Evolutionary conservation across 2,113 vertebrate genomes (phyloP).

Genomic region (Tachysurus vachellii): DNA sequence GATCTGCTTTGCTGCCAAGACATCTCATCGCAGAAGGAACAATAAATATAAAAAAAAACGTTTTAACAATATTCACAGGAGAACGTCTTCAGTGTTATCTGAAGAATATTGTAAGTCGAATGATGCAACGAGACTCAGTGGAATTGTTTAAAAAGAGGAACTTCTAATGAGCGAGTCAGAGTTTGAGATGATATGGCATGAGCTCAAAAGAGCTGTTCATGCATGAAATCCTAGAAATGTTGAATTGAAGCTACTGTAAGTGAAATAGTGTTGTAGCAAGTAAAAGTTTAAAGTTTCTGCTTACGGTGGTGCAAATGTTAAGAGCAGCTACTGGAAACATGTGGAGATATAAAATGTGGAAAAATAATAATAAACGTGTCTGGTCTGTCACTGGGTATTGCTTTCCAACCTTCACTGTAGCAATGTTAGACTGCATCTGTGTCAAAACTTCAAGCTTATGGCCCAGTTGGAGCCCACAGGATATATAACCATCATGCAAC

Average conservation of each 20-base stretch:
- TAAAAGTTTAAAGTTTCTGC: neutral
- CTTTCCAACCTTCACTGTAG: conserved; percentile 9
- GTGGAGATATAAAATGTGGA: no score
- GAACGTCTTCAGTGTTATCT: neutral
- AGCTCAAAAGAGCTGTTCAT: neutral
- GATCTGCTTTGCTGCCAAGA: neutral
- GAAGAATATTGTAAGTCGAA: neutral
- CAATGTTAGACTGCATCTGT: neutral
- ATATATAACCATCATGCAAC: neutral
- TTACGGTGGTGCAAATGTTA: neutral
- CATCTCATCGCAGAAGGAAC: neutral
- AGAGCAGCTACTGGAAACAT: neutral
- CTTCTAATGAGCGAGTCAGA: neutral
- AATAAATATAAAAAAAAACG: neutral
- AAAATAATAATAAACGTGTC: neutral
- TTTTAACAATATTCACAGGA: neutral
- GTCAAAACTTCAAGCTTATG: neutral
- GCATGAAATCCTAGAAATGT: neutral
- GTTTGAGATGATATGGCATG: no score
- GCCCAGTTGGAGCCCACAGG: neutral
- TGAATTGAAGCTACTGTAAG: neutral
- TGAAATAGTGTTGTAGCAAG: neutral
- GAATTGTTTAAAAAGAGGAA: neutral
- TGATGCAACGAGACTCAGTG: neutral
- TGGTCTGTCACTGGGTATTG: neutral